Evolutionary conservation across 1,140 invertebrate genomes (phyloP).

Genomic region (Bombus sylvicola): DNA sequence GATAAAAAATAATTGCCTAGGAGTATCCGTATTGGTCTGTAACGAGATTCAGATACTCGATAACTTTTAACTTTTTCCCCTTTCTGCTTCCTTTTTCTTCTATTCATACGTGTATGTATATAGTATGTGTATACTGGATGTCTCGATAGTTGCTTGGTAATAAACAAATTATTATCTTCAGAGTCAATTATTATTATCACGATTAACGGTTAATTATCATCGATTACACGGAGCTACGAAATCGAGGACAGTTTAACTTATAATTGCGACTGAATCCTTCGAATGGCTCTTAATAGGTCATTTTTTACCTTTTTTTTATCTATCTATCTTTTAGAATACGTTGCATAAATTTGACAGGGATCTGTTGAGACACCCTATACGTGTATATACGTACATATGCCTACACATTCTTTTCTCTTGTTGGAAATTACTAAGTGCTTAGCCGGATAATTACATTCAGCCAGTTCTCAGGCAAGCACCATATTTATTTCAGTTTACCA

Average conservation of each 20-base stretch:
- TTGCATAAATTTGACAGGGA: not conserved
- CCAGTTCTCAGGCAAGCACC: slow-evolving; percentile 21
- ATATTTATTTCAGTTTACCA: slow-evolving; percentile 69
- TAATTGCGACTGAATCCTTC: not conserved
- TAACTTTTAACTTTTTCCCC: not conserved
- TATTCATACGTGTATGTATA: not conserved
- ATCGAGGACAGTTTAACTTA: not conserved
- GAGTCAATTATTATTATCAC: not conserved
- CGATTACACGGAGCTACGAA: not conserved
- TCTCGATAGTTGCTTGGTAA: not conserved
- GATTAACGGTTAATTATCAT: not conserved
- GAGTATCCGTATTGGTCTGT: slow-evolving; percentile 1
- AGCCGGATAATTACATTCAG: slow-evolving; percentile 62
- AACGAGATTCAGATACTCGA: slow-evolving; percentile 34
- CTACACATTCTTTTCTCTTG: slow-evolving; percentile 5
- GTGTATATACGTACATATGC: not conserved
- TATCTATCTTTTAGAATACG: not conserved
- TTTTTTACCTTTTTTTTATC: not conserved
- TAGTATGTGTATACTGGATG: not conserved
- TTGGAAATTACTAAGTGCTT: slow-evolving; percentile 61
- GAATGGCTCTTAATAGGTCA: not conserved
- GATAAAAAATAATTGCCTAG: slow-evolving; percentile 12
- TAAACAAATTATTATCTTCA: not conserved
- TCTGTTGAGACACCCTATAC: not conserved
- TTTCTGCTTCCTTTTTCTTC: slow-evolving; percentile 29